Percentiles rank a stretch among this genome's conserved stretches.
phyloP scores from a whole-genome alignment of 2,113 vertebrate species.

The Pungitius pungitius region DNA sequence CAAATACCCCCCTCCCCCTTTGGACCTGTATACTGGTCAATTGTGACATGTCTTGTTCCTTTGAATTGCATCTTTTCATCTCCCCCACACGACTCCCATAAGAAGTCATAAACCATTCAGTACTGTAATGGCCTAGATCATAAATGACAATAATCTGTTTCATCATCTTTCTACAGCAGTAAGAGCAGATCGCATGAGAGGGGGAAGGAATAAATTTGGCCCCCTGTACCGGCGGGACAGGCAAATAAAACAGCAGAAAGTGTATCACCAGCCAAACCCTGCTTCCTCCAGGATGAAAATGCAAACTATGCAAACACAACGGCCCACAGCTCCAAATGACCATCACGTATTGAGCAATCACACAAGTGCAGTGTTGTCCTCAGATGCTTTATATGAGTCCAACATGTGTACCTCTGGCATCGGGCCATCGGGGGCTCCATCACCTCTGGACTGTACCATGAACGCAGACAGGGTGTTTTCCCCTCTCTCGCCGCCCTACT shows the following conservation, averaged over 20 bases:
- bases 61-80: conserved; percentile 22
- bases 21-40: background rate
- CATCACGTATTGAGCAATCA: conserved; percentile 51
- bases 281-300: conserved; percentile 72
- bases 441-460: conserved; percentile 64
- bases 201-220: conserved; percentile 85
- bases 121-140: conserved; percentile 55
- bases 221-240: conserved; percentile 81
- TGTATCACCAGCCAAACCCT: conserved; percentile 45
- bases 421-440: conserved; percentile 45
- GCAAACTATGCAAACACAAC: conserved; percentile 65
- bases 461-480: conserved; percentile 49
- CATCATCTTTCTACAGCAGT: conserved; percentile 73
- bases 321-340: conserved; percentile 49
- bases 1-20: background rate
- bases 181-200: conserved; percentile 83
- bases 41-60: conserved; percentile 16
- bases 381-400: conserved; percentile 65
- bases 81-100: conserved; percentile 54
- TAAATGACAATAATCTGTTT: conserved; percentile 10
- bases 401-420: conserved; percentile 52
- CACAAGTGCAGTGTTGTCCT: conserved; percentile 35
- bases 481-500: conserved; percentile 53
- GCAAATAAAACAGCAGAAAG: conserved; percentile 79
- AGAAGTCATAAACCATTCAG: conserved; percentile 62